Evolutionary conservation across 2,113 vertebrate genomes (phyloP), one percentile per base, ranked within the genome.

Genomic region (Elephantulus edwardii): DNA sequence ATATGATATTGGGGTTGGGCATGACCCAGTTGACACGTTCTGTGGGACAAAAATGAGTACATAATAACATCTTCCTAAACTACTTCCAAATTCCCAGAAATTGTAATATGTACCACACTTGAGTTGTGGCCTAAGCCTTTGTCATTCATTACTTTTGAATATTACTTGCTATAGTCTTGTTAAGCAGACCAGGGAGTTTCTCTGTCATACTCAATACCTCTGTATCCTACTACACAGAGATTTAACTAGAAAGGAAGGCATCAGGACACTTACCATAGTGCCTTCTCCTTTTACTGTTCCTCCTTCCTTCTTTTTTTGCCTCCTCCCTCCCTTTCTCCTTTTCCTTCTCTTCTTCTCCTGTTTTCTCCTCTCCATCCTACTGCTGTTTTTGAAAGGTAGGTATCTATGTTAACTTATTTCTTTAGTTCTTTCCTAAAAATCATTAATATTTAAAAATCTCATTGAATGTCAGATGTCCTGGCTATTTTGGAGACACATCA

Each of bases 371-470:
- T 22, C 26, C 44, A 14, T 33, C 68, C 28, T n/a, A 9, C 35
- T 4, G 50, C 35, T 72, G 62, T 16, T n/a, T 44, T 11, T 48
- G 12, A 86, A 50, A 50, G 28, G 3, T 24, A 35, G 28, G 4
- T 90, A 44, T 19, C 30, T 76, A 58, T 50, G 50, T 70, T 42
- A 62, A 86, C 52, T 66, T 14, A 14, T 42, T 30, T 5, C 44
- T 89, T 48, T 40, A 75, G 64, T 83, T 62, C 44, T 74, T 74
- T 86, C 40, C 35, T 83, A 52, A 12, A 50, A 48, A 76, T 77
- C 24, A 54, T 79, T 66, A 50, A 28, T 77, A 14, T 50, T 44
- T 88, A 19, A 50, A 60, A 68, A 52, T 91, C 38, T 85, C 42
- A 28, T 66, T 6, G 58, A 60, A n/a, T n/a, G 20, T 35, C 64